Evolutionary conservation across 2,113 vertebrate species (phyloP), one percentile per base, ranked within the genome.

Genomic region (Alaudala cheleensis): DNA sequence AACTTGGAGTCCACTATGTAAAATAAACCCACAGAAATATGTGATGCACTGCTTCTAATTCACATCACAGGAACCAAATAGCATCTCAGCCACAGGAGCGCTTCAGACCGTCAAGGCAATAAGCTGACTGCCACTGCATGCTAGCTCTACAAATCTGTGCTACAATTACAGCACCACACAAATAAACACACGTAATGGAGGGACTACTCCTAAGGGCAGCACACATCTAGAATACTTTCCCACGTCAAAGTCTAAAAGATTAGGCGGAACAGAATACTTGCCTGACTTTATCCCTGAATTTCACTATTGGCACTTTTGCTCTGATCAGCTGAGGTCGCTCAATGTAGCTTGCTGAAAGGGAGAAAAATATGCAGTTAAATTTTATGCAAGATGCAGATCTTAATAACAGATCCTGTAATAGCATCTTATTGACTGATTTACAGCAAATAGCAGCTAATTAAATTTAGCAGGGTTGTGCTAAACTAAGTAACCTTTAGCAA

Each of bases 221-320:
- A 76, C 5, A 49, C 11, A 20, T 2, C 54, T 0, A 58, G 15
- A 51, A 9, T 14, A 47, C 9, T 57, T 90, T 37, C 6, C 23
- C 3, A 3, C 6, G 6, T 29, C 9, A 73, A 45, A 80, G 26
- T n/a, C 25, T 47, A 53, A 89, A 71, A 92, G 95, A n/a, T 12
- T 2, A 21, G 22, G 18, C 34, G 84, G 19, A 91, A 31, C 45
- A 73, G 34, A 78, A 51, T 85, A 98, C 98, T 97, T 98, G 98
- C 99, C 99, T 99, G 97, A 98, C 97, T 98, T 98, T 99, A 97
- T 99, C 98, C 98, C 97, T 99, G 98, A 99, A 99, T 96, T 98
- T 99, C 86, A 98, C 98, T 97, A 99, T 99, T 79, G 99, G 99
- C 96, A 99, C 99, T 98, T 99, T 99, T 91, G 99, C 99, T 97